Percentiles rank a stretch among this genome's conserved stretches.
phyloP scores from a whole-genome alignment of 30 jellyfish, hydroid and myxozoan species.

The Chrysaora quinquecirrha region DNA sequence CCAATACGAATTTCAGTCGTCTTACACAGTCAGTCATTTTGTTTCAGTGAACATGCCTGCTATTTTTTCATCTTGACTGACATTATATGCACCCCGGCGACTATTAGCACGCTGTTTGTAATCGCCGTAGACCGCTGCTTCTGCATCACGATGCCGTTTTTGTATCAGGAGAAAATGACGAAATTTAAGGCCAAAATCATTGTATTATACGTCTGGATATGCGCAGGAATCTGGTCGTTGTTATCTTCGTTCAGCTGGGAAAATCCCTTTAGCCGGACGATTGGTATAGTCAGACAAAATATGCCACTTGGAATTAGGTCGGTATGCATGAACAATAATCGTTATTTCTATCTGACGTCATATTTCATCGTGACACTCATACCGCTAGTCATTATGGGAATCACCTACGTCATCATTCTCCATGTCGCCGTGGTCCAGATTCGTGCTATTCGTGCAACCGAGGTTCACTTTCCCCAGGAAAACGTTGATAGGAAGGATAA shows the following conservation, averaged over 20 bases:
- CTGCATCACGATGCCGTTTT: constrained; percentile 78
- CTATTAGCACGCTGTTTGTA: constrained; percentile 82
- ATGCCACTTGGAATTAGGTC: neutral
- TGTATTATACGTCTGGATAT: constrained; percentile 67
- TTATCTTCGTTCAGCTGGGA: constrained; percentile 79
- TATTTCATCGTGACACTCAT: constrained; percentile 68
- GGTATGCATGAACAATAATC: constrained; percentile 63
- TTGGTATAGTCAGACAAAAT: neutral
- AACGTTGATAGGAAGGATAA: constrained; percentile 22
- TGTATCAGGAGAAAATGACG: constrained; percentile 57
- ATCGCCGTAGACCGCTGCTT: constrained; percentile 91
- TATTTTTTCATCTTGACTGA: constrained; percentile 52
- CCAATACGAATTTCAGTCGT: constrained; percentile 65
- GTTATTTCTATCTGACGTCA: constrained; percentile 69
- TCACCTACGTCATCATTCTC: constrained; percentile 61
- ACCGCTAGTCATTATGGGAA: constrained; percentile 77
- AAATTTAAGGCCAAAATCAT: constrained; percentile 36
- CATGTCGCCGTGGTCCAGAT: constrained; percentile 82
- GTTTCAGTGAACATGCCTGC: constrained; percentile 60
- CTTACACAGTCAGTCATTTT: constrained; percentile 58
- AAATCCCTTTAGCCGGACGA: constrained; percentile 3
- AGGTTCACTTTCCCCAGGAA: constrained; percentile 58
- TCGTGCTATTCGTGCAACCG: constrained; percentile 83
- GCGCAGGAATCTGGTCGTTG: constrained; percentile 69
- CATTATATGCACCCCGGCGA: constrained; percentile 62